phyloP scores from a whole-genome alignment of 92 coral and sea anemone species.

The Epizoanthus illoricatus region DNA sequence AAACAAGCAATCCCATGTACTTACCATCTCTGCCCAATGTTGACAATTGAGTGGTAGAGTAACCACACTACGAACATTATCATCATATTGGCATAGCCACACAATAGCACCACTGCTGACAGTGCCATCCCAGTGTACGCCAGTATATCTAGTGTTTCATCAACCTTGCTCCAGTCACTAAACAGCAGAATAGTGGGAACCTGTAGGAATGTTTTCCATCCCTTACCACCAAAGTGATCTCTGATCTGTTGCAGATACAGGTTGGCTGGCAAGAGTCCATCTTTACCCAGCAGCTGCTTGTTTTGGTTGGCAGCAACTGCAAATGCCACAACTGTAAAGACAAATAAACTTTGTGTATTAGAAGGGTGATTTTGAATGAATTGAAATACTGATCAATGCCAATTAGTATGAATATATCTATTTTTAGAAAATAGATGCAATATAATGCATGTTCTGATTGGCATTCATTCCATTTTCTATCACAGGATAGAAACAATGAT shows the following conservation, averaged over 20 bases:
- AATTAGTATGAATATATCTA: too few species aligned
- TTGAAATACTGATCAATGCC: too few species aligned
- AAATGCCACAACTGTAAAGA: slow-evolving; percentile 82
- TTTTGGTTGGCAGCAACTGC: slow-evolving; percentile 91
- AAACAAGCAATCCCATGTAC: background rate
- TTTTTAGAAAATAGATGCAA: too few species aligned
- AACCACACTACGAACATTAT: slow-evolving; percentile 85
- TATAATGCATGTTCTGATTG: too few species aligned
- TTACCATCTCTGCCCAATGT: slow-evolving; percentile 94
- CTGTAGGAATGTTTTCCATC: slow-evolving; percentile 75
- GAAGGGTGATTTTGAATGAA: too few species aligned
- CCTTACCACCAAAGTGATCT: slow-evolving; percentile 71
- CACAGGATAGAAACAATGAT: too few species aligned
- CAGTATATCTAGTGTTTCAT: slow-evolving; percentile 69
- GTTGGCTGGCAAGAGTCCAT: slow-evolving; percentile 90
- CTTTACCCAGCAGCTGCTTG: slow-evolving; percentile 87
- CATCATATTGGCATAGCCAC: slow-evolving; percentile 88
- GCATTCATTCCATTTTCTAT: too few species aligned
- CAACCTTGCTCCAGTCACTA: slow-evolving; percentile 68
- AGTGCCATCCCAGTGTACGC: slow-evolving; percentile 82
- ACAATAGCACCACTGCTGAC: slow-evolving; percentile 70
- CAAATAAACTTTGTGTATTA: background rate
- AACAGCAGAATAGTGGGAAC: slow-evolving; percentile 84
- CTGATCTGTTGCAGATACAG: slow-evolving; percentile 69
- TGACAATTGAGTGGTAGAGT: slow-evolving; percentile 86